phyloP scores from a whole-genome alignment of 2,888 invertebrate genomes.

The Drosophila lacicola region DNA sequence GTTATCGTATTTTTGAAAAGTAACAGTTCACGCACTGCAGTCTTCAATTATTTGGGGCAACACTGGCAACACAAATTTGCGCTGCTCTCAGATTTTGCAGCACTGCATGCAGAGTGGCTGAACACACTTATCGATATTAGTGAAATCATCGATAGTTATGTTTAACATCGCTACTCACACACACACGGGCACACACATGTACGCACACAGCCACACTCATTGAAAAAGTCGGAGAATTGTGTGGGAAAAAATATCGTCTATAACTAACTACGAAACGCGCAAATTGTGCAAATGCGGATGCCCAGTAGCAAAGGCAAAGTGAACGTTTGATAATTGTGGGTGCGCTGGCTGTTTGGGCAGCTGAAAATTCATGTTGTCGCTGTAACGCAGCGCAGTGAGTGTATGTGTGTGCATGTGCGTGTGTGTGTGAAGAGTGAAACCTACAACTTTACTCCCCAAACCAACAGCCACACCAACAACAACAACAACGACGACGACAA shows the following conservation, averaged over 20 bases:
- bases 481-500: constrained; percentile 44
- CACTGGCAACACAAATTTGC: constrained; percentile 14
- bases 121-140: constrained; percentile 17
- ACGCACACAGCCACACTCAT: constrained; percentile 65
- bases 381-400: constrained; percentile 48
- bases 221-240: constrained; percentile 74
- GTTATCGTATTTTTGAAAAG: constrained; percentile 33
- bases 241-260: constrained; percentile 61
- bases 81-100: neutral
- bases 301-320: constrained; percentile 56
- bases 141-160: constrained; percentile 26
- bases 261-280: constrained; percentile 58
- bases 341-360: constrained; percentile 53
- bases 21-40: constrained; percentile 31
- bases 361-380: constrained; percentile 55
- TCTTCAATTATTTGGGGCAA: constrained; percentile 1
- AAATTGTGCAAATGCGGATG: constrained; percentile 63
- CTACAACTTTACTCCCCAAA: constrained; percentile 75
- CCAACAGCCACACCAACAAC: constrained; percentile 66
- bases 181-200: constrained; percentile 39
- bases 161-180: constrained; percentile 46
- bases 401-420: constrained; percentile 29
- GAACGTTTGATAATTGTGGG: constrained; percentile 46
- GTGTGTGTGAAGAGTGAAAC: constrained; percentile 72
- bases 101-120: constrained; percentile 22